A percentile compares a stretch with the other conserved stretches of the same genome.
phyloP scores from a whole-genome alignment of 1,140 invertebrate species.

The Cotesia vestalis region DNA sequence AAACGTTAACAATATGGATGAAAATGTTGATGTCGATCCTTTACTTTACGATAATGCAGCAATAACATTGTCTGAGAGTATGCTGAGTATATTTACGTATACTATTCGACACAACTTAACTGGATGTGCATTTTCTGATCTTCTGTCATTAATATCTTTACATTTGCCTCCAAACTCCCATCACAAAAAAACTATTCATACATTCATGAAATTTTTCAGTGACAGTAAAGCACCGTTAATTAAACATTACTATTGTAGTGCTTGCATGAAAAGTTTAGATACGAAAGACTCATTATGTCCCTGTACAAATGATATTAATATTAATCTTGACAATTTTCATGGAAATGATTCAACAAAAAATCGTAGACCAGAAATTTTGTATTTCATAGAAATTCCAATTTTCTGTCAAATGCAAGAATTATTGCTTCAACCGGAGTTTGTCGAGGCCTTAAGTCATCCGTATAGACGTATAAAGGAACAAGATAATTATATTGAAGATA shows the following conservation, averaged over 20 bases:
- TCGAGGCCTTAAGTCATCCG: conserved; percentile 10
- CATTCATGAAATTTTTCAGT: not conserved
- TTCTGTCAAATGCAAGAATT: conserved; percentile 13
- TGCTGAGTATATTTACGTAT: conserved; percentile 24
- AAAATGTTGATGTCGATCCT: conserved; percentile 10
- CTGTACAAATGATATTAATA: not conserved
- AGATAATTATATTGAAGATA: conserved; percentile 25
- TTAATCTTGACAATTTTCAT: too few species aligned
- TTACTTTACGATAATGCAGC: conserved; percentile 6
- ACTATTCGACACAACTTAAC: conserved; percentile 19
- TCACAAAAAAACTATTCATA: conserved; percentile 7
- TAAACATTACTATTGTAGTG: conserved; percentile 2
- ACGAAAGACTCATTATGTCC: not conserved
- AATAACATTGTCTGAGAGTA: conserved; percentile 23
- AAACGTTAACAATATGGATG: not conserved
- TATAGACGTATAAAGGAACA: not conserved
- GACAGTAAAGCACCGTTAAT: not conserved
- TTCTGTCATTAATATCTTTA: not conserved
- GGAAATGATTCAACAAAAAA: not conserved
- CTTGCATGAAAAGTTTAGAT: not conserved
- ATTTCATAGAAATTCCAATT: not conserved
- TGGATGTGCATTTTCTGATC: not conserved
- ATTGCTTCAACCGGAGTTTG: conserved; percentile 5
- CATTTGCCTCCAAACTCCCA: not conserved
- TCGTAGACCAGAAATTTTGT: not conserved